Evolutionary conservation across 2,113 vertebrate species (phyloP).

Genomic region (Pungitius pungitius): DNA sequence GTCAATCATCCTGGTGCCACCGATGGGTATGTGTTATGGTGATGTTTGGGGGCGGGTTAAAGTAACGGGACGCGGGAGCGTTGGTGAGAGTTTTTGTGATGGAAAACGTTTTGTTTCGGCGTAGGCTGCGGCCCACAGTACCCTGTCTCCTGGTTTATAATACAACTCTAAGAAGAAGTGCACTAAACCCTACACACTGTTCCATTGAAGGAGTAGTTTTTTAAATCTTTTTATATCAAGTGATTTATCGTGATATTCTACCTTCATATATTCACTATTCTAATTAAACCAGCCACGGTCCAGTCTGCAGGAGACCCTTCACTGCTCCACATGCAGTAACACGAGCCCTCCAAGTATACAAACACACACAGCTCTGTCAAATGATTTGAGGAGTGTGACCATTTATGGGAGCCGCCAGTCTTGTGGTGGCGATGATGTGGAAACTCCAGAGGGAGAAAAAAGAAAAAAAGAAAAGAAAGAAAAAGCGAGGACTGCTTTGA

Average conservation of each 20-base stretch:
- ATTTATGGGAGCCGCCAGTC: conserved; percentile 53
- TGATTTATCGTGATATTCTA: not conserved
- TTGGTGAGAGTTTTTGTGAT: too few species aligned
- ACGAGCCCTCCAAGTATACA: conserved; percentile 52
- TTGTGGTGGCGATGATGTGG: conserved; percentile 54
- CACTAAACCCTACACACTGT: not conserved
- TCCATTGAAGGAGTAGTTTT: not conserved
- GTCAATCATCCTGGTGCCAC: too few species aligned
- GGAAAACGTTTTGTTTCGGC: too few species aligned
- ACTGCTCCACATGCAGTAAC: conserved; percentile 51
- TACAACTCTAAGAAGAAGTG: too few species aligned
- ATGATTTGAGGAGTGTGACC: conserved; percentile 67
- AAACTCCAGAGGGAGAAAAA: conserved; percentile 28
- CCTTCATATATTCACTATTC: not conserved
- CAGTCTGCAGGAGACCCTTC: conserved; percentile 41
- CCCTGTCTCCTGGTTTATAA: too few species aligned
- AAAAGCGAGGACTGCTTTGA: conserved; percentile 45
- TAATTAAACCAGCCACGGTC: not conserved
- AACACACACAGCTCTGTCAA: conserved; percentile 68
- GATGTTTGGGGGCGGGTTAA: too few species aligned
- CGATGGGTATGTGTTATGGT: too few species aligned
- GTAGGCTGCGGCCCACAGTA: too few species aligned
- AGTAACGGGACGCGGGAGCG: too few species aligned
- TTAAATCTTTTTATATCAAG: not conserved
- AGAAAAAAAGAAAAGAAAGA: not conserved